Base-by-base conservation (phyloP, 1,140 invertebrate species). In the Neodiprion virginianus region DNA sequence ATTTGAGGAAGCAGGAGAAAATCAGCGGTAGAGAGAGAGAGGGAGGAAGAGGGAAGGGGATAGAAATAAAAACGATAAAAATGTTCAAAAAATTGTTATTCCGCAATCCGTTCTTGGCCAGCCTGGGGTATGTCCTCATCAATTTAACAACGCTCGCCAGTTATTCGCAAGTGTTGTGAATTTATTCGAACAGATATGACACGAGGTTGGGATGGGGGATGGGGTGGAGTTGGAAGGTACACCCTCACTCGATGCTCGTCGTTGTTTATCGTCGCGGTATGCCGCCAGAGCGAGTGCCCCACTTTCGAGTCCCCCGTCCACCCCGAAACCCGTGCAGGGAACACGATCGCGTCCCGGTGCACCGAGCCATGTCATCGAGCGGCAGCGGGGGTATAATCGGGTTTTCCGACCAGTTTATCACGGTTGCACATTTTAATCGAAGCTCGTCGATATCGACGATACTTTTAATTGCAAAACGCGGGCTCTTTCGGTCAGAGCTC, bases 81-180 rank as follows among this genome's bases (percentile, higher is more conserved):
- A 40, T 40, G 28, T 40, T 40, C 0, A 40, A 40, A 40, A 40
- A 40, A 40, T 40, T 40, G 28, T 40, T 40, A 40, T 40, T 40
- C 28, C 28, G 28, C 28, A 40, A 17, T 11, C 14, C 7, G 40
- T 69, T 69, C 21, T 69, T 69, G 48, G 12, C 48, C 40, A 17
- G 12, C 70, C 23, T 48, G 28, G 70, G 23, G 12, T 40, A 12
- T 12, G 70, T 50, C n/a, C 70, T 79, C 81, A 79, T 83, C 82
- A 82, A 84, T 85, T 79, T 77, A 74, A 68, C 80, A 78, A 84
- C 79, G 77, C 78, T 74, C 79, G 77, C 79, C 79, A 82, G 83
- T 85, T 84, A 85, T 83, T 85, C 81, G 81, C 82, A 84, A 84
- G 80, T 83, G 83, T 80, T 81, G 81, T 83, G 82, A 84, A 85